A percentile compares a stretch with the other conserved stretches of the same genome.
phyloP scores from a whole-genome alignment of 2,888 invertebrate genomes.

The Caenorhabditis sp. region DNA sequence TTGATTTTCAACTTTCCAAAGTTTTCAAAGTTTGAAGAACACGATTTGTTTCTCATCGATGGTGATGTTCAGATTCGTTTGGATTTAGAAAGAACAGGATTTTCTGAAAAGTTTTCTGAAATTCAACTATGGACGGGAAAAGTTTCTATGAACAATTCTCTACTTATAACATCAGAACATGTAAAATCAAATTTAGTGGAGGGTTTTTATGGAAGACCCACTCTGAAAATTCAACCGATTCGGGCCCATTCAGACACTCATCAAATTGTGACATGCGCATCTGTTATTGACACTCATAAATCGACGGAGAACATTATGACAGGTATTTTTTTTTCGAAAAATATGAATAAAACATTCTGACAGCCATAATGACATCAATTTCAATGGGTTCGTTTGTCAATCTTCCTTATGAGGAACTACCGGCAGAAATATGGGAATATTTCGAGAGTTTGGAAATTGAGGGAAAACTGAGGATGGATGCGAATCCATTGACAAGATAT shows the following conservation, averaged over 20 bases:
- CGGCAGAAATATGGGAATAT: conserved; percentile 21
- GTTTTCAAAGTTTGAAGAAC: background rate
- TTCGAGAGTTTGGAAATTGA: conserved; percentile 15
- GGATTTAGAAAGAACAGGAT: background rate
- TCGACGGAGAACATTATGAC: background rate
- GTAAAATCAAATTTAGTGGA: background rate
- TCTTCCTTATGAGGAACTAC: conserved; percentile 18
- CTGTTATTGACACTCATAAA: background rate
- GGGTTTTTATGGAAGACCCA: background rate
- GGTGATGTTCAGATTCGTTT: background rate
- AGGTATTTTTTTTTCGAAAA: background rate
- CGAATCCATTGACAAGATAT: conserved; percentile 5
- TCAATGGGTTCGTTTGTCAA: conserved; percentile 29
- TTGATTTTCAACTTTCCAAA: background rate
- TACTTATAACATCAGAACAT: background rate
- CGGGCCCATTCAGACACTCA: background rate
- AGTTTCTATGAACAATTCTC: background rate
- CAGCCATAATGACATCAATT: conserved; percentile 24
- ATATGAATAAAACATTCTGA: background rate
- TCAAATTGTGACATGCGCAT: background rate
- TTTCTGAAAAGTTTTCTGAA: background rate
- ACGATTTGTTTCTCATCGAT: background rate
- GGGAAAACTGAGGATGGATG: conserved; percentile 6
- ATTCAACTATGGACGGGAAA: background rate
- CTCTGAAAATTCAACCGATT: background rate